These are phyloP conservation scores for Mantis religiosa DNA, from an alignment of 2,888 invertebrate species.

Conservation along the genomic window DNA sequence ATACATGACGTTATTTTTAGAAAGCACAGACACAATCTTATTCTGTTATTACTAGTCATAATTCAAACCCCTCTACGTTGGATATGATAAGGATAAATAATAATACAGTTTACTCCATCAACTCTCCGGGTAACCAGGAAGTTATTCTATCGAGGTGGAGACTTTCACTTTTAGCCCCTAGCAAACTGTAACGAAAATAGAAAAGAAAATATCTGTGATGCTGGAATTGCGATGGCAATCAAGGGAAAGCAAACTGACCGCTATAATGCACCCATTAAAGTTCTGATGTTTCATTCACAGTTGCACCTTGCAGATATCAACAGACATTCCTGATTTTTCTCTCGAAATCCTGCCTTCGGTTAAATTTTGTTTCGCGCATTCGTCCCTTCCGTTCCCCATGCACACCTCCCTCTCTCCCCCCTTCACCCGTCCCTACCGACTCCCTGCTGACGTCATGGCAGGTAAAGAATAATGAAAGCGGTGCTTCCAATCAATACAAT, in stretches of 20 bases:
- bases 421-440: not conserved
- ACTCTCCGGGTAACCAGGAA: too few species aligned
- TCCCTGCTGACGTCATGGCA: conserved; percentile 6
- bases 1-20: too few species aligned
- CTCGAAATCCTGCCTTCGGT: not conserved
- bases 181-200: too few species aligned
- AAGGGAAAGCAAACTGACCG: not conserved
- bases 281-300: not conserved
- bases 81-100: too few species aligned
- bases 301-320: not conserved
- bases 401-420: not conserved
- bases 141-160: too few species aligned
- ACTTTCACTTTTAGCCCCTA: too few species aligned
- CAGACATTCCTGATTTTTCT: not conserved
- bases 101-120: too few species aligned
- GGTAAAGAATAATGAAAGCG: conserved; percentile 2
- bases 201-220: too few species aligned
- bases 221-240: not conserved
- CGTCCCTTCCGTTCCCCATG: not conserved
- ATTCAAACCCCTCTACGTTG: too few species aligned
- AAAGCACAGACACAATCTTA: too few species aligned
- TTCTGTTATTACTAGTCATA: too few species aligned
- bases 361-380: not conserved
- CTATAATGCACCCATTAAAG: not conserved
- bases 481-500: conserved; percentile 9